Conservation (phyloP, 2,113 vertebrate genomes). For the Phalacrocorax pelagicus region DNA sequence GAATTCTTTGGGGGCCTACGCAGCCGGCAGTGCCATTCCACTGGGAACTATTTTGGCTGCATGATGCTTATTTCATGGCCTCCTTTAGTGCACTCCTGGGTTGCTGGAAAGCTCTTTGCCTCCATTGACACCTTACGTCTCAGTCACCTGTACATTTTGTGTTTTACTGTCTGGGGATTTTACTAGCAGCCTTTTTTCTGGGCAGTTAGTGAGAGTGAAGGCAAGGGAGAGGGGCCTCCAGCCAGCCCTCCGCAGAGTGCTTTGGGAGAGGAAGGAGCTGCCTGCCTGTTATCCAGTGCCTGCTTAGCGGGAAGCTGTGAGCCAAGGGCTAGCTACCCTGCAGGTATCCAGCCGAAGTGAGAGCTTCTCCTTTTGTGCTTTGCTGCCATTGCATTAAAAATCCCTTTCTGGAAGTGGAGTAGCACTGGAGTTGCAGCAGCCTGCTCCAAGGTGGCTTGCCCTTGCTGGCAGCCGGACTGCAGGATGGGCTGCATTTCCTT, state of each 20-base stretch:
- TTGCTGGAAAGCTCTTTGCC: neutral
- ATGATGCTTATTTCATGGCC: neutral
- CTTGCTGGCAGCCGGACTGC: neutral
- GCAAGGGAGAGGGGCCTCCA: neutral
- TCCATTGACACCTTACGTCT: neutral
- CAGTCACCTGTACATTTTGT: neutral
- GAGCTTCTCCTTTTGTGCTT: neutral
- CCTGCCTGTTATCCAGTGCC: neutral
- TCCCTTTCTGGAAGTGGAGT: neutral
- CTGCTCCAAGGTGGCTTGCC: neutral
- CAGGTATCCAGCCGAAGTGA: neutral
- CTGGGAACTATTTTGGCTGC: neutral
- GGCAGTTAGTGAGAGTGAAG: neutral
- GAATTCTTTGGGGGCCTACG: neutral
- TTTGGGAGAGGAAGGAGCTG: neutral
- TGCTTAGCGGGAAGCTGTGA: neutral
- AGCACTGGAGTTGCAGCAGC: neutral
- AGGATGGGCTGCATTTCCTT: neutral
- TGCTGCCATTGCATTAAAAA: neutral
- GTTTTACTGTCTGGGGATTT: neutral
- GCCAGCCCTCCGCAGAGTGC: neutral
- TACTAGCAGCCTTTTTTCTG: neutral
- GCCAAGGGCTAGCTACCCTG: neutral
- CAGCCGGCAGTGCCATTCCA: accelerated
- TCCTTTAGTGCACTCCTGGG: neutral